These are phyloP conservation scores for Ips typographus DNA, from an alignment of 1,140 invertebrate genomes.

Conservation along the genomic window DNA sequence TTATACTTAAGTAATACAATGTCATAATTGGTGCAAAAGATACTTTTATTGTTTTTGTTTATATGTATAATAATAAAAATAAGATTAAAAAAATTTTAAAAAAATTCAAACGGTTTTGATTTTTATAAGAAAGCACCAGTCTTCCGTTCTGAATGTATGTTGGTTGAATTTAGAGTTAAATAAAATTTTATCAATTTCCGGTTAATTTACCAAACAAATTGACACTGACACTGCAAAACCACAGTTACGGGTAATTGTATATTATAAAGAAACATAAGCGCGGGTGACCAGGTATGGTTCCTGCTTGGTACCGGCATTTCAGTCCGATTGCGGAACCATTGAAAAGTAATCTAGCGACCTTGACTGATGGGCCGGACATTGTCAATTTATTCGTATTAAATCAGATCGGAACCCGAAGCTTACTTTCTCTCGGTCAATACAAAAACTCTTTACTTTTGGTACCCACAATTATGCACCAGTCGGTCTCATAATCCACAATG, in stretches of 20 bases:
- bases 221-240: background rate
- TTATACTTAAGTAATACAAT: no score
- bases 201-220: no score
- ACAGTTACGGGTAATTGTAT: slow-evolving; percentile 1
- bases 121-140: no score
- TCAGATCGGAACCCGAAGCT: no score
- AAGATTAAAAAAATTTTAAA: no score
- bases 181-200: no score
- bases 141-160: no score
- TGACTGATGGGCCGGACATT: background rate
- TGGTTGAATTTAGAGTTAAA: no score
- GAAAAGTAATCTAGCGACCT: background rate
- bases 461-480: background rate
- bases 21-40: no score
- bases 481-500: background rate
- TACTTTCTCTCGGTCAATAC: background rate
- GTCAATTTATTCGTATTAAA: background rate
- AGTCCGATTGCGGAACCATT: slow-evolving; percentile 14
- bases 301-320: slow-evolving; percentile 13
- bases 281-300: slow-evolving; percentile 24
- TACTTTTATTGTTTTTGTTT: no score
- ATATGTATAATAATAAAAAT: no score
- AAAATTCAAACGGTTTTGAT: no score
- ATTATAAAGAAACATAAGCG: slow-evolving; percentile 10
- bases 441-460: background rate